Conservation (phyloP, 2,888 invertebrate species). For the Nomada fabriciana region DNA sequence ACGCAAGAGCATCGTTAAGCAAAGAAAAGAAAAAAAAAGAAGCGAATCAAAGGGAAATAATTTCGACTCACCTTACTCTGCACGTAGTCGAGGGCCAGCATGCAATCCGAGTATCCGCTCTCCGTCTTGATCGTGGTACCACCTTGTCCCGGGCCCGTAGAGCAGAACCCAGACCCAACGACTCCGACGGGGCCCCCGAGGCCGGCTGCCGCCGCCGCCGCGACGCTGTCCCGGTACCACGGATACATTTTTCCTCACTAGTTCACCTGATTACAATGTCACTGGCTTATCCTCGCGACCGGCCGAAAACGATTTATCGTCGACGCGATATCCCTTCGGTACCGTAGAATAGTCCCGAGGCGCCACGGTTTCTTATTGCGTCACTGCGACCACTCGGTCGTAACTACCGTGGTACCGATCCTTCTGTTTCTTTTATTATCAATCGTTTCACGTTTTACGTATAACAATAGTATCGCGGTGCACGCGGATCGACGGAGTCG, state of each 20-base stretch:
- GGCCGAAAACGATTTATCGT: background rate
- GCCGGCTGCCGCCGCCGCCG: conserved; percentile 85
- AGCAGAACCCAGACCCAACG: conserved; percentile 85
- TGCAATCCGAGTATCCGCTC: conserved; percentile 89
- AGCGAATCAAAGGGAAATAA: background rate
- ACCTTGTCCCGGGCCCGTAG: conserved; percentile 83
- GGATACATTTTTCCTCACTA: conserved; percentile 86
- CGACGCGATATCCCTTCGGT: background rate
- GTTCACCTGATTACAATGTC: conserved; percentile 20
- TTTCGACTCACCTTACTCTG: conserved; percentile 87
- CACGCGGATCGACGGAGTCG: too few species aligned
- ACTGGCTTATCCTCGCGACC: background rate
- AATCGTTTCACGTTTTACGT: background rate
- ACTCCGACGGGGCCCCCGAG: conserved; percentile 84
- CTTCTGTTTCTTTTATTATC: background rate
- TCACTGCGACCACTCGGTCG: conserved; percentile 34
- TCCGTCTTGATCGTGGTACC: conserved; percentile 88
- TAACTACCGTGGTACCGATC: background rate
- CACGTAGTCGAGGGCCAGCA: conserved; percentile 89
- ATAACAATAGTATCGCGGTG: background rate
- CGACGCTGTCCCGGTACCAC: conserved; percentile 87
- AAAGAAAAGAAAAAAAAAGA: too few species aligned
- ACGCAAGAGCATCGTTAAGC: background rate
- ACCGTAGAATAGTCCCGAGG: conserved; percentile 31
- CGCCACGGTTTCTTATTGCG: conserved; percentile 36